Percentiles rank a stretch among this genome's conserved stretches.
Evolutionary conservation across 2,888 invertebrate genomes (phyloP).

Genomic region (Melinaea marsaeus): DNA sequence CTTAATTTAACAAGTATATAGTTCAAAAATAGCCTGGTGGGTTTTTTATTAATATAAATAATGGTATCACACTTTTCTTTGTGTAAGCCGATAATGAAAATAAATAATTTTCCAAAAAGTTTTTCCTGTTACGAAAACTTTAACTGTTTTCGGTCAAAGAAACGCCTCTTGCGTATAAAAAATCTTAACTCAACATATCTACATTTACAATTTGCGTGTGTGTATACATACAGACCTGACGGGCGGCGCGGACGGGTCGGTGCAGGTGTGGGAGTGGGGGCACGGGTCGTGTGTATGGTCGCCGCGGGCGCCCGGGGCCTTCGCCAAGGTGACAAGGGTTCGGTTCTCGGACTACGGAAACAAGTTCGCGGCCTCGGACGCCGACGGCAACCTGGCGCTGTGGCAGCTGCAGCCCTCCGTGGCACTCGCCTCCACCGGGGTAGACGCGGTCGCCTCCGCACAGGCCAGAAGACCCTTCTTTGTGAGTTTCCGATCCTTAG

Average conservation of each 20-base stretch:
- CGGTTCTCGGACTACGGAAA: constrained; percentile 97
- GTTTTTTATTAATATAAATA: too few species aligned
- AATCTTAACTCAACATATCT: too few species aligned
- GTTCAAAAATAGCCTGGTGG: too few species aligned
- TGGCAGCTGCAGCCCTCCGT: constrained; percentile 93
- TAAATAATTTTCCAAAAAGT: too few species aligned
- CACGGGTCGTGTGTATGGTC: constrained; percentile 93
- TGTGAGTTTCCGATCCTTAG: constrained; percentile 77
- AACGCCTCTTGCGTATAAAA: too few species aligned
- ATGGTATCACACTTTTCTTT: too few species aligned
- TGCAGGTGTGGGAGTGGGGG: constrained; percentile 99
- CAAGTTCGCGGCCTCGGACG: constrained; percentile 98
- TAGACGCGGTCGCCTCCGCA: constrained; percentile 45
- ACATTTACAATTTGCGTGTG: constrained; percentile 6
- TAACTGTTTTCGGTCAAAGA: too few species aligned
- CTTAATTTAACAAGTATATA: too few species aligned
- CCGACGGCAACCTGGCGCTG: constrained; percentile 96
- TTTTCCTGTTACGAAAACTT: too few species aligned
- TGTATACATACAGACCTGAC: constrained; percentile 83
- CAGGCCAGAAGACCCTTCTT: constrained; percentile 85
- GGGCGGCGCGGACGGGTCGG: constrained; percentile 97
- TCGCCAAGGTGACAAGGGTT: constrained; percentile 96
- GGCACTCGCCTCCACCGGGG: constrained; percentile 57
- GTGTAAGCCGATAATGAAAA: too few species aligned
- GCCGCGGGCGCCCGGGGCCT: constrained; percentile 95